Conservation (phyloP, 2,113 vertebrate species). For the Trogon surrucura region DNA sequence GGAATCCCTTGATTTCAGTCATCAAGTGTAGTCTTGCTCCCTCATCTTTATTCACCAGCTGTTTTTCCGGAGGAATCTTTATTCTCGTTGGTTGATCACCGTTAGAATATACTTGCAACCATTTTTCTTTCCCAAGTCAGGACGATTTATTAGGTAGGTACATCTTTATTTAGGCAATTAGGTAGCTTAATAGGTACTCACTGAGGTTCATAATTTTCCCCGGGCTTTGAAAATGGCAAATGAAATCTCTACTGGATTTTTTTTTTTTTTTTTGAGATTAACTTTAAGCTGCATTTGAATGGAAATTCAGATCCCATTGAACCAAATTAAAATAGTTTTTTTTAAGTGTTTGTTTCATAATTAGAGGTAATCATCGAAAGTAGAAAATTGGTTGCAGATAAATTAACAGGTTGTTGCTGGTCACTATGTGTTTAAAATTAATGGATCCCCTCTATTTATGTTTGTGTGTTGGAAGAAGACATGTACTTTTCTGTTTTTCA, state of each 20-base stretch:
- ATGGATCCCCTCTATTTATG: background rate
- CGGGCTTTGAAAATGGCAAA: constrained; percentile 41
- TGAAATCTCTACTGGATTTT: constrained; percentile 8
- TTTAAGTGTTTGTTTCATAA: background rate
- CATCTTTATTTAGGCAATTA: constrained; percentile 49
- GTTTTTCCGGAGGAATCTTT: background rate
- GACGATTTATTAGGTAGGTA: background rate
- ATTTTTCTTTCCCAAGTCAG: background rate
- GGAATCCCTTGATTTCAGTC: background rate
- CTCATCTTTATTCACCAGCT: background rate
- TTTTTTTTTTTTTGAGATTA: constrained; percentile 3
- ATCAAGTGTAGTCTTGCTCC: background rate
- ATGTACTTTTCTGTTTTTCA: background rate
- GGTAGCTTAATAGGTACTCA: background rate
- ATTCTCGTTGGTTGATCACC: background rate
- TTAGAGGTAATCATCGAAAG: background rate
- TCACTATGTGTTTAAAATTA: background rate
- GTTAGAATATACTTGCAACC: background rate
- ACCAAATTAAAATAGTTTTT: background rate
- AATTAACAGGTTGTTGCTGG: background rate
- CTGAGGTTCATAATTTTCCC: constrained; percentile 14
- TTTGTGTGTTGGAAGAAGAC: background rate
- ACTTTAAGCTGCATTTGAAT: constrained; percentile 24
- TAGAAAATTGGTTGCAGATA: background rate
- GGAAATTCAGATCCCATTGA: background rate